Base-by-base conservation (phyloP, 1,140 invertebrate genomes). In the Potamilus streckersoni region DNA sequence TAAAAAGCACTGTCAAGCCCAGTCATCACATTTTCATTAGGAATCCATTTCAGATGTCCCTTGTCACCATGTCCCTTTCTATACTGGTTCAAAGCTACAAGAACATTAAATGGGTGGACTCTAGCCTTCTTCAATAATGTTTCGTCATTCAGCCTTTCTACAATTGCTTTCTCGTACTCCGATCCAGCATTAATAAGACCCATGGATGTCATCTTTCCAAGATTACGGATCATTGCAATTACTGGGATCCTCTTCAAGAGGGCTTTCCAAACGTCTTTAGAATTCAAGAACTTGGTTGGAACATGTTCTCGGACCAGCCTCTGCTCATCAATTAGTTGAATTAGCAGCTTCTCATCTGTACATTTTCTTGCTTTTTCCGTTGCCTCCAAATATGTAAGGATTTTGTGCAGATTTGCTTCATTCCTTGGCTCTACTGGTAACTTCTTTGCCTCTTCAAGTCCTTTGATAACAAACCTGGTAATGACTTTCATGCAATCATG, bases 251-350 rank as follows among this genome's bases (percentile, higher is more conserved):
- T 87, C 6, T 91, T 90, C 49, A 94, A 82, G 65, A 94, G 87
- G 78, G 92, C 91, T 79, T 90, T 87, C 93, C 94, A 94, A 61
- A 94, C 90, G 82, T 92, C 90, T 80, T 91, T 89, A n/a, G 92
- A 92, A 80, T 93, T 93, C 23, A 94, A 86, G 27, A 94, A 87
- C 74, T 92, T 91, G 14, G 92, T 92, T 68, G 93, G 93, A 13
- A 94, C 90, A 86, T 94, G 93, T 81, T 95, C 93, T 59, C 93
- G 80, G 15, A 90, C 91, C 60, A 93, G 91, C 38, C 91, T 82
- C 73, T 92, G 84, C 14, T 84, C 59, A 73, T 91, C 85, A 6
- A 92, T 89, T 64, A 93, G 86, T 38, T 83, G 79, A 4, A 91
- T 91, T 3, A 92, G 91, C 11, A 87, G 85, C 3, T 89, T 78